Evolutionary conservation across 2,797 vertebrate species (phyloP).

Genomic region (Acropternis orthonyx): DNA sequence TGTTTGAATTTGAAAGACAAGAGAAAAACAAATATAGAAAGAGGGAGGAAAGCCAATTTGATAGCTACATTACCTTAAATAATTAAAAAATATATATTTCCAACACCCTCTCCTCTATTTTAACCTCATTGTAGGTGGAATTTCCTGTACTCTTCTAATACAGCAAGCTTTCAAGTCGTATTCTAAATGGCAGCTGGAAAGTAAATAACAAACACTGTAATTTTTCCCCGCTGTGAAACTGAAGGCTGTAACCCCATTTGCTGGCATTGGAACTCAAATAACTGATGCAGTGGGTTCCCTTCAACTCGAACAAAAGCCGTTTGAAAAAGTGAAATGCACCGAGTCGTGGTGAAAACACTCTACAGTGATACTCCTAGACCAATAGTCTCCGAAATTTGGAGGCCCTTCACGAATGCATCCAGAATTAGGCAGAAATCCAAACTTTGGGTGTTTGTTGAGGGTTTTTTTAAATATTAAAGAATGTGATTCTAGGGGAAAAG

Average conservation of each 20-base stretch:
- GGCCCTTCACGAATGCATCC: slow-evolving; percentile 4
- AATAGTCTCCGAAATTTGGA: slow-evolving; percentile 43
- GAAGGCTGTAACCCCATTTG: slow-evolving; percentile 57
- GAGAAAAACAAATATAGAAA: not conserved
- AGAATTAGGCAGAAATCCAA: slow-evolving; percentile 53
- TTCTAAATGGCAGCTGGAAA: slow-evolving; percentile 61
- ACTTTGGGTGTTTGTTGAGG: not conserved
- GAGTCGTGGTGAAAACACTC: slow-evolving; percentile 54
- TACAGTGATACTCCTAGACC: slow-evolving; percentile 26
- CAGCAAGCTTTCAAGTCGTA: not conserved
- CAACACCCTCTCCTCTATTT: slow-evolving; percentile 22
- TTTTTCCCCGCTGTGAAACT: slow-evolving; percentile 57
- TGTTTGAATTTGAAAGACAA: slow-evolving; percentile 15
- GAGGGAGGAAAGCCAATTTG: not conserved
- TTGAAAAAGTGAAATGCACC: slow-evolving; percentile 73
- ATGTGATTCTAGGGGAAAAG: not conserved
- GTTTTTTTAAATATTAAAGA: not conserved
- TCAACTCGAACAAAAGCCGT: slow-evolving; percentile 78
- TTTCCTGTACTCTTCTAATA: slow-evolving; percentile 42
- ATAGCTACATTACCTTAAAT: slow-evolving; percentile 1
- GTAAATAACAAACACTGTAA: slow-evolving; percentile 62
- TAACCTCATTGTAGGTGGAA: slow-evolving; percentile 21
- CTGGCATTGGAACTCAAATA: slow-evolving; percentile 18
- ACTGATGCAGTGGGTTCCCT: slow-evolving; percentile 62
- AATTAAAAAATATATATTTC: not conserved